Conservation (phyloP, 2,113 vertebrate genomes). For the Pavo muticus region DNA sequence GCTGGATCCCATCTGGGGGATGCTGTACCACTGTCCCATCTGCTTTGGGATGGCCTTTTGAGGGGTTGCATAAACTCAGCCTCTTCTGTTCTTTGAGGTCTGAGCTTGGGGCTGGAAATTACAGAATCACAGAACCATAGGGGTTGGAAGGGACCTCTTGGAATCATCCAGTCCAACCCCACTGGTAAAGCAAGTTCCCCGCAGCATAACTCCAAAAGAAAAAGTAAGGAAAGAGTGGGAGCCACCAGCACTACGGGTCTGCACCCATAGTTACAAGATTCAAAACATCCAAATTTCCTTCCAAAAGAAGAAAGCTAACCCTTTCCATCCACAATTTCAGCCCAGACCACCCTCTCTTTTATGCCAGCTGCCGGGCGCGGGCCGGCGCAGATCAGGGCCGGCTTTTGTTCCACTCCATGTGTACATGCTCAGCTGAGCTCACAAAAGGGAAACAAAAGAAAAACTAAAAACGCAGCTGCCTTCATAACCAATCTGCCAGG, state of each 20-base stretch:
- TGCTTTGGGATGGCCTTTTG: no score
- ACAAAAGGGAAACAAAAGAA: background rate
- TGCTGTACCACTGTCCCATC: no score
- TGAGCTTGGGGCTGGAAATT: background rate
- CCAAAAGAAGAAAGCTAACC: background rate
- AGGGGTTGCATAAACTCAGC: background rate
- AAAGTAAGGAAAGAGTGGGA: background rate
- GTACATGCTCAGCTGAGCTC: background rate
- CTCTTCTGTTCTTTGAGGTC: background rate
- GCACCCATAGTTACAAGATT: no score
- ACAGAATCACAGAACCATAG: background rate
- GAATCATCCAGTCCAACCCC: no score
- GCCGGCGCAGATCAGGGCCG: background rate
- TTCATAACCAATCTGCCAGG: background rate
- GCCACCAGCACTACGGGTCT: no score
- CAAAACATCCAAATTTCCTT: background rate
- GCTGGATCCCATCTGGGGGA: background rate
- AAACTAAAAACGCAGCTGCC: background rate
- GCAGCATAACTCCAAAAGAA: background rate
- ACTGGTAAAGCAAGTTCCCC: no score
- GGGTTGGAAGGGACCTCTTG: no score
- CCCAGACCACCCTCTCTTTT: background rate
- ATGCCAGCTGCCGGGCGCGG: background rate
- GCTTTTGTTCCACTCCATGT: background rate
- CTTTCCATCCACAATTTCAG: background rate